A percentile compares a stretch with the other conserved stretches of the same genome.
These are phyloP conservation scores for Drosophila kanapiae DNA, from an alignment of 1,140 invertebrate genomes.

Conservation along the genomic window DNA sequence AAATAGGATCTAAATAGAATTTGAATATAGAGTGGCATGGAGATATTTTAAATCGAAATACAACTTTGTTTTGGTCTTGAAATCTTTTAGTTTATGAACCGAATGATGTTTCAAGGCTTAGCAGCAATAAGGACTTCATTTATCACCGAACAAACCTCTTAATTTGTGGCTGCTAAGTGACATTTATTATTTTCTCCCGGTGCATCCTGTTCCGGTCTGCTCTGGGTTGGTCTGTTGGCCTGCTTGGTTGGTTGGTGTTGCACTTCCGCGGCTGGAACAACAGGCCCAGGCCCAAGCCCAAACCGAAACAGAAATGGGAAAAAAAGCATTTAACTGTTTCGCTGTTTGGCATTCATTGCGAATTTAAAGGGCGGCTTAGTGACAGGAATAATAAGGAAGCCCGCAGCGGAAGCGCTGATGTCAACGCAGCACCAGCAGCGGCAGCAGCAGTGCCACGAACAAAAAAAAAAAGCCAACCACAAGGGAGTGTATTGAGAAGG, in stretches of 20 bases:
- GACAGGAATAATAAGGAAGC: conserved; percentile 83
- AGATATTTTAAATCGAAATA: neutral
- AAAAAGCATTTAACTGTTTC: conserved; percentile 78
- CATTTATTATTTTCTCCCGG: conserved; percentile 5
- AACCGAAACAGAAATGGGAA: conserved; percentile 31
- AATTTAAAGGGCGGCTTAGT: conserved; percentile 83
- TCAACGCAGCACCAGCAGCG: conserved; percentile 50
- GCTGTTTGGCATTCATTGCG: conserved; percentile 82
- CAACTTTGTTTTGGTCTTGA: neutral
- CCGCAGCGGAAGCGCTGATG: conserved; percentile 79
- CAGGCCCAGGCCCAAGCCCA: conserved; percentile 21
- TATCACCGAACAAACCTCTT: neutral
- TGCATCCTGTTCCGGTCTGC: conserved; percentile 47
- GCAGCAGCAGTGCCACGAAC: conserved; percentile 23
- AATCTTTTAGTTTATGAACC: too few species aligned
- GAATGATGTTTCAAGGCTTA: too few species aligned
- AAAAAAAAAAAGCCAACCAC: conserved; percentile 62
- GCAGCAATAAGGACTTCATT: too few species aligned
- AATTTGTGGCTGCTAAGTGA: too few species aligned
- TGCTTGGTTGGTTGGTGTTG: conserved; percentile 66
- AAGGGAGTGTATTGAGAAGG: conserved; percentile 63
- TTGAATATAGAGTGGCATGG: neutral
- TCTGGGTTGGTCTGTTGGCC: conserved; percentile 31
- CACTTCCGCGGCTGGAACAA: conserved; percentile 69
- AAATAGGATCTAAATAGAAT: neutral